phyloP scores from a whole-genome alignment of 2,113 vertebrate species.

The Pluvianellus socialis region DNA sequence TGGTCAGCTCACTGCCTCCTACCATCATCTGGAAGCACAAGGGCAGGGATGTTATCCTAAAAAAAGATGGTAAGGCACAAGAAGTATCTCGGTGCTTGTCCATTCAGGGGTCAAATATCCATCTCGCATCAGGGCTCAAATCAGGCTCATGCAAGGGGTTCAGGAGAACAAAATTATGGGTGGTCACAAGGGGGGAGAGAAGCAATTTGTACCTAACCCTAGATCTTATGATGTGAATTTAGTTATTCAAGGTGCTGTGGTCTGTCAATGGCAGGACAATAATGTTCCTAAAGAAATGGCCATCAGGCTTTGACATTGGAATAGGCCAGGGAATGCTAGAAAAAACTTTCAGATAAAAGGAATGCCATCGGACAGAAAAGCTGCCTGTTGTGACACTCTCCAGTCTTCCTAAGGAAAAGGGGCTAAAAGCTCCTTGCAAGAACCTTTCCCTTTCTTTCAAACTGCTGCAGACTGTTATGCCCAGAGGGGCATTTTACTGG shows the following conservation, averaged over 20 bases:
- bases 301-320: neutral
- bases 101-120: neutral
- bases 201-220: neutral
- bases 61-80: conserved; percentile 89
- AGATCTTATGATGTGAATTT: neutral
- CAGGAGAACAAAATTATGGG: neutral
- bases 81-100: neutral
- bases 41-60: conserved; percentile 86
- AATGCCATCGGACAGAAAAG: neutral
- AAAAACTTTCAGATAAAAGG: neutral
- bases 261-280: neutral
- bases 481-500: neutral
- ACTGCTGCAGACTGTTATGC: neutral
- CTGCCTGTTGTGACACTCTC: neutral
- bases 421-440: neutral
- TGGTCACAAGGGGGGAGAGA: neutral
- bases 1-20: conserved; percentile 90
- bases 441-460: neutral
- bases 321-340: neutral
- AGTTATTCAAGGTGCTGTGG: neutral
- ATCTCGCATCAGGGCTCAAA: neutral
- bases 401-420: neutral
- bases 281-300: neutral
- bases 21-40: conserved; percentile 94
- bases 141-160: neutral